These are phyloP conservation scores for Diplazon laetatorius DNA, from an alignment of 2,888 invertebrate species.

Conservation along the genomic window DNA sequence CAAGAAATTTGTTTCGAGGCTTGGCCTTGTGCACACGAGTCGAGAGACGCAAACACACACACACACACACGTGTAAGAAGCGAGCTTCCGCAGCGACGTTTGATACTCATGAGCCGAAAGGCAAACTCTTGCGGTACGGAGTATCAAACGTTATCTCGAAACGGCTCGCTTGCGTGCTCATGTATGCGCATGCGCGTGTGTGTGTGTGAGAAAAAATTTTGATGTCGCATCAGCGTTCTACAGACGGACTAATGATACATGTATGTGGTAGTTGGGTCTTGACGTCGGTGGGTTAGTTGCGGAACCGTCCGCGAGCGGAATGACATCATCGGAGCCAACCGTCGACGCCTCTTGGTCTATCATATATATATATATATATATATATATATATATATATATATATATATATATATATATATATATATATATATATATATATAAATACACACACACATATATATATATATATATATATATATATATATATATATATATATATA, in stretches of 20 bases:
- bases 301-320: constrained; percentile 38
- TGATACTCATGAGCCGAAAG: not conserved
- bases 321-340: constrained; percentile 54
- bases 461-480: no score
- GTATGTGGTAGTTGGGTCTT: not conserved
- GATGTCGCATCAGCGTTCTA: not conserved
- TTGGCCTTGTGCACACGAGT: no score
- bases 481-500: no score
- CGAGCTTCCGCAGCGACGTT: not conserved
- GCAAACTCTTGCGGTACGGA: not conserved
- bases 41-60: not conserved
- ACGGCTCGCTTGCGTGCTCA: no score
- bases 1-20: no score
- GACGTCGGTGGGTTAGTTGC: constrained; percentile 20
- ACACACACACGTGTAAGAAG: not conserved
- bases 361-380: no score
- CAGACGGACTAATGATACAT: not conserved
- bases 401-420: no score
- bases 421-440: no score
- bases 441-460: no score
- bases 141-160: not conserved
- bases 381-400: no score
- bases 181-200: no score
- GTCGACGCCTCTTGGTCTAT: constrained; percentile 39
- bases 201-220: not conserved